Conservation (phyloP, 2,888 invertebrate species). For the Pterobdella sp. region DNA sequence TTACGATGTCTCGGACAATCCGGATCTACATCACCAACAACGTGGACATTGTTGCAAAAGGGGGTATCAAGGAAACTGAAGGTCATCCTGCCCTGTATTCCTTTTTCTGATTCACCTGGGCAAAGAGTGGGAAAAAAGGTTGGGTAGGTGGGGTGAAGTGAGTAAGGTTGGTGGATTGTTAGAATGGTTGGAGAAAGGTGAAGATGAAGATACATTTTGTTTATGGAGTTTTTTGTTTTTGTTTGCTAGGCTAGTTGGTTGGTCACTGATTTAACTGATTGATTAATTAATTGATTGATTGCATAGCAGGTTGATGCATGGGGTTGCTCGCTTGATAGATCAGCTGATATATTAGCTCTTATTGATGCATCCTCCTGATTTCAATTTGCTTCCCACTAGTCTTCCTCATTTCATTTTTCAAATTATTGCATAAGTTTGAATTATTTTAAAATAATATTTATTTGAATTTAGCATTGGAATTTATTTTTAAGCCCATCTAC, state of each 20-base stretch:
- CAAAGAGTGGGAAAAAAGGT: background rate
- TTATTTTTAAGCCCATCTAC: no score
- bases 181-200: background rate
- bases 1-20: constrained; percentile 40
- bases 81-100: constrained; percentile 34
- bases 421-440: no score
- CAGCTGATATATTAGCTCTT: background rate
- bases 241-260: no score
- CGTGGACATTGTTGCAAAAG: constrained; percentile 38
- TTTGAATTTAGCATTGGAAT: no score
- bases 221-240: no score
- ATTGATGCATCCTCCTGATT: background rate
- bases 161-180: background rate
- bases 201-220: no score
- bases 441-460: no score
- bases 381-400: background rate
- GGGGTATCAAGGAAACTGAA: constrained; percentile 39
- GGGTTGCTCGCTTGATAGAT: background rate
- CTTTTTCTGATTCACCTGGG: constrained; percentile 25
- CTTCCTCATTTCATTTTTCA: background rate
- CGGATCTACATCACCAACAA: constrained; percentile 37
- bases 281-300: background rate
- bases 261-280: no score
- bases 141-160: background rate
- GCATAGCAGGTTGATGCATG: background rate